Conservation (phyloP, 2,888 invertebrate genomes). For the Loripinus fragilis region DNA sequence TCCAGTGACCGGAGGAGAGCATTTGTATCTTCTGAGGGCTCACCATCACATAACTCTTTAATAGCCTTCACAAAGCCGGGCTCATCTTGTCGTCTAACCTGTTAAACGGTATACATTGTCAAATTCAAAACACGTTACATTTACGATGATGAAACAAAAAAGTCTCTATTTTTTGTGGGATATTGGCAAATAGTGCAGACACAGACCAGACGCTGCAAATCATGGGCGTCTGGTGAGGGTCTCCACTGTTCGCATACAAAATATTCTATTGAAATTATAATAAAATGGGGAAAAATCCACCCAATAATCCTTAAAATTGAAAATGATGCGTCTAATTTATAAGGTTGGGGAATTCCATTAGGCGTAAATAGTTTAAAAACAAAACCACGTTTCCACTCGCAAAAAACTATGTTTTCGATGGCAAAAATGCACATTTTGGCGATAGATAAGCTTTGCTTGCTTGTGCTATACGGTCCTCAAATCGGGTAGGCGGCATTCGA, state of each 20-base stretch:
- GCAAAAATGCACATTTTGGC: too few species aligned
- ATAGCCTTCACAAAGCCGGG: background rate
- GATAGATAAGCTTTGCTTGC: too few species aligned
- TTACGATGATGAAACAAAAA: background rate
- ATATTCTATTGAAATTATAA: background rate
- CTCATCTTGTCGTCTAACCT: constrained; percentile 15
- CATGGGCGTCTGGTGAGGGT: background rate
- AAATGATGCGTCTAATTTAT: too few species aligned
- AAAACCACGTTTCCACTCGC: too few species aligned
- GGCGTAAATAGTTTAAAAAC: too few species aligned
- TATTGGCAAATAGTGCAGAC: background rate
- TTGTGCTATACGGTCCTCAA: too few species aligned
- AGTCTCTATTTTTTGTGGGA: background rate
- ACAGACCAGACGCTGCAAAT: too few species aligned
- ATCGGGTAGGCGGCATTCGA: too few species aligned
- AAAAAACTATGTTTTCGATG: too few species aligned
- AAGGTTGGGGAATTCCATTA: too few species aligned
- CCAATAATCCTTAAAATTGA: too few species aligned
- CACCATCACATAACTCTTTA: constrained; percentile 13
- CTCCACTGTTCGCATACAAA: background rate
- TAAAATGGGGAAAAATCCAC: too few species aligned
- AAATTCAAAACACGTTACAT: background rate
- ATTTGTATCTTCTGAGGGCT: constrained; percentile 13
- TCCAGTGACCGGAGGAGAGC: background rate
- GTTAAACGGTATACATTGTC: background rate